Percentiles rank a stretch among this genome's conserved stretches.
Evolutionary conservation across 1,140 invertebrate genomes (phyloP).

Genomic region (Megalonaias nervosa): DNA sequence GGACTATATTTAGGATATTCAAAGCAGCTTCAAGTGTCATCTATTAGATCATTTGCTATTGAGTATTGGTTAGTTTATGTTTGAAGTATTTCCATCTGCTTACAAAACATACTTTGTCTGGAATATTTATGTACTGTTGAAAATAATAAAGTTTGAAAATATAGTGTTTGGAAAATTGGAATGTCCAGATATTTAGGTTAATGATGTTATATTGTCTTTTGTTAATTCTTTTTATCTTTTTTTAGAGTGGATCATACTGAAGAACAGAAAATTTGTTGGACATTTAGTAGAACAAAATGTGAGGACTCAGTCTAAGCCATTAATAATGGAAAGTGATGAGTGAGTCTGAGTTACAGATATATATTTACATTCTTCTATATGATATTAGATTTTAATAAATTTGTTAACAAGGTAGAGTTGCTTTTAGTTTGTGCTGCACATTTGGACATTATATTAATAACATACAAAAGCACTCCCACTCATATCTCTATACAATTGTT

Average conservation of each 20-base stretch:
- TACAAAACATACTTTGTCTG: too few relatives aligned
- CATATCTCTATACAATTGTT: conserved; percentile 15
- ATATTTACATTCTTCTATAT: neutral
- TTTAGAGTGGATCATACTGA: conserved; percentile 75
- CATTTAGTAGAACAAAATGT: conserved; percentile 65
- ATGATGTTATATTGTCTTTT: neutral
- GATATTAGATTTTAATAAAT: neutral
- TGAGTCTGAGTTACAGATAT: conserved; percentile 30
- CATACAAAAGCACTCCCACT: conserved; percentile 16
- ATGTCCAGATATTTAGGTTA: too few relatives aligned
- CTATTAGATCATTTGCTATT: too few relatives aligned
- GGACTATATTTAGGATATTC: too few relatives aligned
- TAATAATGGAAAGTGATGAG: conserved; percentile 67
- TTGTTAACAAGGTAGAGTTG: neutral
- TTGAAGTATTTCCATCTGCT: too few relatives aligned
- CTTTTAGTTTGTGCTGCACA: neutral
- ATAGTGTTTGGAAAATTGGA: too few relatives aligned
- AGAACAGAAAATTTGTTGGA: conserved; percentile 80
- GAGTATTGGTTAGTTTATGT: too few relatives aligned
- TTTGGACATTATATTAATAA: neutral
- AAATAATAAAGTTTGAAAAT: too few relatives aligned
- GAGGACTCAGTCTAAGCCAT: conserved; percentile 65
- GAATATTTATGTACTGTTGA: too few relatives aligned
- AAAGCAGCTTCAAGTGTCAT: too few relatives aligned
- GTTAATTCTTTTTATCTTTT: conserved; percentile 32